A percentile compares a stretch with the other conserved stretches of the same genome.
Conservation (phyloP, 2,113 vertebrate species). For the Neogale vison region DNA sequence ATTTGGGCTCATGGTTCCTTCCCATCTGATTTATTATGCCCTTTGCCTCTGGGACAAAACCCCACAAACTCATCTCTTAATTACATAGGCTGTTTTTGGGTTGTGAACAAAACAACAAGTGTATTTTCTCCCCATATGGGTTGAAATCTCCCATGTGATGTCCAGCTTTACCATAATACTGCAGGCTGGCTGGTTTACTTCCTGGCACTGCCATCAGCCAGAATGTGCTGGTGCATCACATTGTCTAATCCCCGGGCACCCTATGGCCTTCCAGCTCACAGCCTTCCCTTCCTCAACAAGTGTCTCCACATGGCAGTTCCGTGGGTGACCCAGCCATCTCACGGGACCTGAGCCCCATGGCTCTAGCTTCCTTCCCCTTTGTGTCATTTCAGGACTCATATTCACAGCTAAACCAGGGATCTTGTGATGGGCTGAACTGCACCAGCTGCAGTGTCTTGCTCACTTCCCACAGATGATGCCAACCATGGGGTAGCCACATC, state of each 20-base stretch:
- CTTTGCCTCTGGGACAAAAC: not conserved
- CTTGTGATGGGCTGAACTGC: accelerated
- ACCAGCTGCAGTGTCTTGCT: not conserved
- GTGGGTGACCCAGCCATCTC: not conserved
- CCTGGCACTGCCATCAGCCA: accelerated
- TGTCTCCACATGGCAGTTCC: not conserved
- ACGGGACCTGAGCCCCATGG: not conserved
- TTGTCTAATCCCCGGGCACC: not conserved
- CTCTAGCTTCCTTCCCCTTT: not conserved
- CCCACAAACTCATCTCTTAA: not conserved
- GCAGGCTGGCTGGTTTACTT: accelerated
- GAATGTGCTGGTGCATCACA: accelerated
- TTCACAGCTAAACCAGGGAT: not conserved
- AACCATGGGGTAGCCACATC: accelerated
- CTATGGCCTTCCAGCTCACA: not conserved
- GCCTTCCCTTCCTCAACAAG: not conserved
- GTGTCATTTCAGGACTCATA: not conserved
- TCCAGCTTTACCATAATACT: accelerated
- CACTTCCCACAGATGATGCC: not conserved
- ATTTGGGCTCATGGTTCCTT: not conserved
- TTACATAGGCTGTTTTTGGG: not conserved
- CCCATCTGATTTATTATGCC: not conserved
- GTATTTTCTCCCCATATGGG: accelerated
- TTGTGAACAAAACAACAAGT: not conserved
- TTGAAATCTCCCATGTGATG: accelerated